Evolutionary conservation across 2,797 vertebrate species (phyloP), one percentile per base, ranked within the genome.

Genomic region (Gallirallus australis): DNA sequence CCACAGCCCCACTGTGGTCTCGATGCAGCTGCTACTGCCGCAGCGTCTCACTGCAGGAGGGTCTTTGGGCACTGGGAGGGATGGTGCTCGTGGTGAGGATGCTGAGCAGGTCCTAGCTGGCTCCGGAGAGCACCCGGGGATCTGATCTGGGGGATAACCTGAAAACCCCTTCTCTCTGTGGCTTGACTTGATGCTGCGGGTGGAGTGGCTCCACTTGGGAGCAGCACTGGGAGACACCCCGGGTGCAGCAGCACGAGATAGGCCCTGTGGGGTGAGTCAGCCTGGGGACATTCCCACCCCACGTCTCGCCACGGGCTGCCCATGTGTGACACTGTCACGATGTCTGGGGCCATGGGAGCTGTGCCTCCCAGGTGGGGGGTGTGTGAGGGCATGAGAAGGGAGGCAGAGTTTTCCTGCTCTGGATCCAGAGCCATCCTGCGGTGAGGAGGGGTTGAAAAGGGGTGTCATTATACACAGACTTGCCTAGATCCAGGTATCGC

Each of bases 301-400:
- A 2, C 40, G 15, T 65, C 64, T 56, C 13, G 2, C 31, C 0
- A 2, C 4, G 69, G 30, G 37, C 61, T 86, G 56, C 73, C 56
- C 60, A 1, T 0, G 0, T 5, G 48, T 39, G 66, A 52, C 6
- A 2, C 30, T 15, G 39, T 77, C 33, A 33, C 40, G 0, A 1
- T 20, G 52, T 5, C 40, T 1, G 0, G n/a, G 24, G 30, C 35
- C 63, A 33, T 31, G 1, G 2, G 56, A 35, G 30, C 40, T 53
- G 42, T 39, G 14, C 7, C 21, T 82, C 33, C 64, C 0, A 0
- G 35, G 21, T 52, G 71, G 54, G 75, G 87, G n/a, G 7, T 0
- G 0, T 0, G 2, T 0, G 6, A 7, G 9, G 9, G 11, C 10
- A 18, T 31, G 59, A 87, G 59, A 12, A 61, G 50, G 33, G 82